Evolutionary conservation across 2,888 invertebrate genomes (phyloP), one percentile per base, ranked within the genome.

Genomic region (Agonum fuliginosum): DNA sequence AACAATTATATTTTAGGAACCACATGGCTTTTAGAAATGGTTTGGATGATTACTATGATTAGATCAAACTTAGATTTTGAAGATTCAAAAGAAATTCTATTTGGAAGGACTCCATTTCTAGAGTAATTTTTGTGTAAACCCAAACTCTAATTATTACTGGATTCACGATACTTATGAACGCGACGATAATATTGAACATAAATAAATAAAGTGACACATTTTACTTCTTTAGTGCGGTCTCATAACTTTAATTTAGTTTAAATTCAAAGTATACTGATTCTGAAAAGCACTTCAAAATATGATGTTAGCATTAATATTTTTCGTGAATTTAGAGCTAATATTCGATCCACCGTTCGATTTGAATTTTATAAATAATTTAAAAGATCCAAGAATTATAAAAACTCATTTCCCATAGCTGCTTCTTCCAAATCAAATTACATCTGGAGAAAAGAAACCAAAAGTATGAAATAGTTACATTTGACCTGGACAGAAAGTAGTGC

Each of bases 1-100:
- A n/a, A n/a, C n/a, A n/a, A n/a, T n/a, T n/a, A 78, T 62, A 43
- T 85, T 84, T 46, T 82, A 92, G 93, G 93, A 3, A 94, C 94
- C 17, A 94, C 94, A 14, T 94, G 94, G 94, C 89, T 92, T 0
- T 93, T 93, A 84, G 94, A 94, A 87, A 89, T 94, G 87, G 90
- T 93, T 0, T 94, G 93, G 91, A 87, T 93, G 78, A 88, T 94
- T 46, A 88, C 89, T n/a, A n/a, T n/a, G n/a, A n/a, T 94, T 46
- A 88, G 89, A 78, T 91, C 91, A 78, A 87, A 91, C 80, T 84
- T 92, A 62, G 89, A 94, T 84, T 91, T 89, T 79, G 87, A 89
- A 76, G 86, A 85, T 19, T 92, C 92, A 0, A 88, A 89, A 83
- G 81, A 81, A 78, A 86, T 86, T 20, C 84, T 91, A 0, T 87